These are phyloP conservation scores for Onychorhynchus coronatus DNA, from an alignment of 2,113 vertebrate species.

Conservation along the genomic window DNA sequence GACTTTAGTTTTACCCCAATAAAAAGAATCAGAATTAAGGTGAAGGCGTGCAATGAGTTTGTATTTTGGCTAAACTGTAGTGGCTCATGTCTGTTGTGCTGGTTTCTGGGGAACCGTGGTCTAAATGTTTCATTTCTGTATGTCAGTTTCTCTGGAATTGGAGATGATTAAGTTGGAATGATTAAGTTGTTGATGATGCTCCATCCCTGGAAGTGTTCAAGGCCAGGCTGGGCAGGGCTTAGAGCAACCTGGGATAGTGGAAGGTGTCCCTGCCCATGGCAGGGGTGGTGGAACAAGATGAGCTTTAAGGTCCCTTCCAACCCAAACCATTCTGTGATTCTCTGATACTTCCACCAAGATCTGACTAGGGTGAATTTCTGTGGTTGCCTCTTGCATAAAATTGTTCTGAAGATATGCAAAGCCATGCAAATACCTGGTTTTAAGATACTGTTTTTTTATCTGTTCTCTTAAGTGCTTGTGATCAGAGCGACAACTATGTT, in stretches of 20 bases:
- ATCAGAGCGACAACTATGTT: conserved; percentile 85
- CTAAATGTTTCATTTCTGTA: background rate
- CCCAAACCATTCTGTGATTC: background rate
- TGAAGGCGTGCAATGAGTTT: background rate
- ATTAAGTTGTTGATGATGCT: background rate
- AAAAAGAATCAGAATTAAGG: background rate
- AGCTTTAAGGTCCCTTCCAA: background rate
- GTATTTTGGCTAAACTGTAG: background rate
- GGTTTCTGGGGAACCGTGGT: background rate
- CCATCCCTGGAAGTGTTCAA: background rate
- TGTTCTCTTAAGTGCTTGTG: conserved; percentile 78
- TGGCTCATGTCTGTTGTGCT: background rate
- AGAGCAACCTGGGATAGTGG: background rate
- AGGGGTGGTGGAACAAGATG: background rate
- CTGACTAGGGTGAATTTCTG: background rate
- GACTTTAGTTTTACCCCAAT: background rate
- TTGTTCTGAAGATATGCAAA: background rate
- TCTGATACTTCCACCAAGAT: background rate
- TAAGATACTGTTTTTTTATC: background rate
- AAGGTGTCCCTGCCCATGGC: background rate
- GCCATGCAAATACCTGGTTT: background rate
- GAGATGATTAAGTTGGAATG: background rate
- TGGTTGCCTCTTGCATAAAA: background rate
- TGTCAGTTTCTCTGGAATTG: background rate
- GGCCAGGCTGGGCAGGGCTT: background rate